phyloP scores from a whole-genome alignment of 2,888 invertebrate species.

The Caenorhabditis panamensis region DNA sequence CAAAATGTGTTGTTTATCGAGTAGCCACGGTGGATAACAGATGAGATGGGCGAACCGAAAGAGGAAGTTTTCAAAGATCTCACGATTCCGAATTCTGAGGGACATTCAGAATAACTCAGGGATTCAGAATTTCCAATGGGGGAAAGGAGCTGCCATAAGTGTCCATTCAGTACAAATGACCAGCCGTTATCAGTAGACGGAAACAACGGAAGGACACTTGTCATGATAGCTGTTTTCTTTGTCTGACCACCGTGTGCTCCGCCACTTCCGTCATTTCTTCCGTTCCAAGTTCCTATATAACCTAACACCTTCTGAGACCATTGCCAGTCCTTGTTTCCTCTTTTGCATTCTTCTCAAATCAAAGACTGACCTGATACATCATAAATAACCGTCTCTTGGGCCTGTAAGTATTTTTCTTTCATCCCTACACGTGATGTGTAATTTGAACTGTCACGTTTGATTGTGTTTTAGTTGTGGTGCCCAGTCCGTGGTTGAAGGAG shows the following conservation, averaged over 20 bases:
- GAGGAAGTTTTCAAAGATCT: neutral
- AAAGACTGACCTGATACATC: slow-evolving; percentile 4
- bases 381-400: neutral
- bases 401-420: neutral
- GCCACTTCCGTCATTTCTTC: slow-evolving; percentile 6
- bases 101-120: neutral
- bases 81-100: neutral
- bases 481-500: neutral
- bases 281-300: slow-evolving; percentile 2
- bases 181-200: slow-evolving; percentile 2
- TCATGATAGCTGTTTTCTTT: neutral
- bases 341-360: neutral
- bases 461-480: slow-evolving; percentile 4
- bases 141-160: neutral
- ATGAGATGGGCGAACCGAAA: neutral
- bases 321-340: neutral
- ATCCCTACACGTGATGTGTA: neutral
- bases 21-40: neutral
- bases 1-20: neutral
- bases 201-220: slow-evolving; percentile 3
- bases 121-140: neutral
- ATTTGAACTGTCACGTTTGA: slow-evolving; percentile 11
- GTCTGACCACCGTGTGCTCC: neutral
- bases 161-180: neutral
- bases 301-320: too few species aligned